Percentiles rank a stretch among this genome's conserved stretches.
These are phyloP conservation scores for Pseudonaja textilis DNA, from an alignment of 2,113 vertebrate species.

Conservation along the genomic window DNA sequence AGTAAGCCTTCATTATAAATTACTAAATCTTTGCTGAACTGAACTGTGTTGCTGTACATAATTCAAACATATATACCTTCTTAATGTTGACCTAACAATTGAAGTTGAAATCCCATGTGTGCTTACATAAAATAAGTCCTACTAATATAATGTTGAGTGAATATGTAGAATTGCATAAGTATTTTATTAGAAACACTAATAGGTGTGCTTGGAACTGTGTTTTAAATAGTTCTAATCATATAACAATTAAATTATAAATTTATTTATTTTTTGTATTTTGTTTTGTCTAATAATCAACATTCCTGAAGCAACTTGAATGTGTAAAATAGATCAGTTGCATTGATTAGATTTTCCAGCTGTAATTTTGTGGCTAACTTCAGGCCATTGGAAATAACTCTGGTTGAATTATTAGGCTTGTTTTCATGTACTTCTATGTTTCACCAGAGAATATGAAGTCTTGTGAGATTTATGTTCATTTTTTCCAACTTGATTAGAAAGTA, in stretches of 20 bases:
- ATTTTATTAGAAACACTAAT: not conserved
- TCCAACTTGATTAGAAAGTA: not conserved
- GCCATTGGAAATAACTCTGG: not conserved
- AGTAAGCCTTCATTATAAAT: conserved; percentile 69
- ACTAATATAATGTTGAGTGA: not conserved
- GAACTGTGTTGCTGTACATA: not conserved
- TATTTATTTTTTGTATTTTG: not conserved
- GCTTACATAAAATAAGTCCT: not conserved
- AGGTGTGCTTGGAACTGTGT: not conserved
- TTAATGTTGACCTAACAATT: not conserved
- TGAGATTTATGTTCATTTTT: not conserved
- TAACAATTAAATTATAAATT: not conserved
- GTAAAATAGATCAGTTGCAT: not conserved
- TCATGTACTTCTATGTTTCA: not conserved
- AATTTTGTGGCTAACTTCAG: not conserved
- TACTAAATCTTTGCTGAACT: not conserved
- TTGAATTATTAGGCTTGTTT: not conserved
- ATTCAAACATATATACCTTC: not conserved
- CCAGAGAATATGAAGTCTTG: not conserved
- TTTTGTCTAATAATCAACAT: not conserved
- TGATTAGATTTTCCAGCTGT: not conserved
- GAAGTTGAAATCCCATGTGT: not conserved
- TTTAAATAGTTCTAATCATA: not conserved
- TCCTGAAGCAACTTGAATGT: not conserved
- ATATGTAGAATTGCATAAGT: not conserved